Evolutionary conservation across 1,140 invertebrate genomes (phyloP).

Genomic region (Ceratina calcarata): DNA sequence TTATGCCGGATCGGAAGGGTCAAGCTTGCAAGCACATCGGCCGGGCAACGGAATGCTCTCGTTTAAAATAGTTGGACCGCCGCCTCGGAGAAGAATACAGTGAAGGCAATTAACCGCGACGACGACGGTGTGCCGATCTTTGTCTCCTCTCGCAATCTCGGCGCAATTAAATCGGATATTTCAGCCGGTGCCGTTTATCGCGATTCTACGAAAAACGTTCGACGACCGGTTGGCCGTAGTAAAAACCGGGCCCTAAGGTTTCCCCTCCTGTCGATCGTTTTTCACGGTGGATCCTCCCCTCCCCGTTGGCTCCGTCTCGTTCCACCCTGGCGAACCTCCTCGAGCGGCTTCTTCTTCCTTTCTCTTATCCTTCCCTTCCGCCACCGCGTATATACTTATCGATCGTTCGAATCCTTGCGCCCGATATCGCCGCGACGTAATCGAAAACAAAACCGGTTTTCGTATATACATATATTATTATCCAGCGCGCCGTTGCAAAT

Average conservation of each 20-base stretch:
- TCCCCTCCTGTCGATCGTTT: constrained; percentile 55
- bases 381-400: constrained; percentile 36
- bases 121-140: constrained; percentile 69
- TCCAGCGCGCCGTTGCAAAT: constrained; percentile 44
- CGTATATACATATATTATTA: constrained; percentile 48
- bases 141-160: constrained; percentile 71
- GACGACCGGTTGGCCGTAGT: constrained; percentile 51
- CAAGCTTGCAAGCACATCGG: constrained; percentile 3
- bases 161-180: constrained; percentile 79
- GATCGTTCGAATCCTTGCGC: constrained; percentile 49
- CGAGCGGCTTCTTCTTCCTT: neutral
- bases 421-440: constrained; percentile 50
- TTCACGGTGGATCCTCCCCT: constrained; percentile 42
- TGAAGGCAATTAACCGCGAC: constrained; percentile 49
- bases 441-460: constrained; percentile 61
- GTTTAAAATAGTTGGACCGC: constrained; percentile 31
- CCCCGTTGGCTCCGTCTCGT: neutral
- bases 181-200: constrained; percentile 73
- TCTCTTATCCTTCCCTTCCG: constrained; percentile 31
- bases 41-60: constrained; percentile 16
- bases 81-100: constrained; percentile 15
- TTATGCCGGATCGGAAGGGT: too few relatives aligned
- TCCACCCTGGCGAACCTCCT: neutral
- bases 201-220: constrained; percentile 64
- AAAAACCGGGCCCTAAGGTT: constrained; percentile 61